Evolutionary conservation across 2,888 invertebrate genomes (phyloP), one percentile per base, ranked within the genome.

Genomic region (Scelioninae gen. 1): DNA sequence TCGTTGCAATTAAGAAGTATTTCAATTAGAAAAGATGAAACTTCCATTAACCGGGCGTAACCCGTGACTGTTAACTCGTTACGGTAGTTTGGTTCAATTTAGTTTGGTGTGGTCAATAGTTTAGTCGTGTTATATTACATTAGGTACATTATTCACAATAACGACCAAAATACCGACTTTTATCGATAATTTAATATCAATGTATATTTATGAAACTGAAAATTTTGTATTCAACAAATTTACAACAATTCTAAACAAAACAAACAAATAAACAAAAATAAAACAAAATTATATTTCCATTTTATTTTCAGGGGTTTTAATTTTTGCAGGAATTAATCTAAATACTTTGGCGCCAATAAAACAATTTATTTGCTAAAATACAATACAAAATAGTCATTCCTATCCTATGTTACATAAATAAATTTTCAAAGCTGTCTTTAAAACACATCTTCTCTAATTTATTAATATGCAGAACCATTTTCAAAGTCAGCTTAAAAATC

Each of bases 11-110:
- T 68, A 68, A 43, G 45, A 55, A 68, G 55, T 68, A 55, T 68
- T 55, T 68, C 51, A 55, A 68, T 55, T 55, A 55, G 43, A 68
- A 66, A 68, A 68, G 55, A 68, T 55, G 55, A 55, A 68, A 68
- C 15, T 69, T 56, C 56, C 56, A 56, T 69, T 56, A 69, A 68
- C 68, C 43, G 55, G 55, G 56, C 29, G 43, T 55, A 55, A 68
- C 66, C 65, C 66, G 23, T 55, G 45, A 68, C 55, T 68, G 5
- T 15, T 68, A 68, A 68, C 66, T 51, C 55, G 55, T 68, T 68
- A 55, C 31, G 23, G 53, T 31, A 51, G 43, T 68, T 55, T 13
- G 43, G 55, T 68, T 55, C 66, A 55, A 55, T 55, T 68, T 43
- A 68, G 55, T 55, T 68, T 15, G 43, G 66, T 68, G 43, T 68